Base-by-base conservation (phyloP, 1,140 invertebrate genomes). In the Camponotus pennsylvanicus region DNA sequence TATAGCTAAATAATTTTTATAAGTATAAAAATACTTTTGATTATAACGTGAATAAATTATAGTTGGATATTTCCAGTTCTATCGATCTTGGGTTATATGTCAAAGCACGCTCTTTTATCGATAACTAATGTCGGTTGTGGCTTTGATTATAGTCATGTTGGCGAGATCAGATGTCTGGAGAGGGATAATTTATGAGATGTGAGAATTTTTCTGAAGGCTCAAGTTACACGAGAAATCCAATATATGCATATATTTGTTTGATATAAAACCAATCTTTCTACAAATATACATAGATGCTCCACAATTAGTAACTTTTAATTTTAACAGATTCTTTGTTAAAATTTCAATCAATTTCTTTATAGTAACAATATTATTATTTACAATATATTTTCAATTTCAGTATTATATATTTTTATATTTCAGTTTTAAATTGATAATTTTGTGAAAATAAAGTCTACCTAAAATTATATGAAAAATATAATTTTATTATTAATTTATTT, bases 121-220 rank as follows among this genome's bases (percentile, higher is more conserved):
- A 75, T 83, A 83, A 61, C 40, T 83, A 49, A 61, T 49, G 69
- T 80, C 27, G 27, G 27, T 59, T 27, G 27, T n/a, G 37, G 34
- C 2, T 73, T 73, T 45, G 69, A 82, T 61, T 73, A 49, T 40
- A 45, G 9, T 83, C 32, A 61, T 45, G 27, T 27, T 27, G 34
- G 69, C 32, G 40, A 49, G 69, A 71, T 75, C 42, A 49, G 67
- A 71, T 71, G 11, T 82, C 67, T 61, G 9, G 67, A 21, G 13
- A 61, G 69, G 27, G 75, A 83, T 83, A 83, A 83, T 83, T 49
- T 49, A 75, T 42, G 64, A 27, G 27, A 80, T 49, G 52, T 49
- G 55, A 71, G 34, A 71, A 45, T 34, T 73, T 82, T 45, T 73
- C 21, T 9, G 40, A 80, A n/a, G 52, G 11, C n/a, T 82, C 55